Base-by-base conservation (phyloP, 1,140 invertebrate genomes). In the Drosophila erecta region DNA sequence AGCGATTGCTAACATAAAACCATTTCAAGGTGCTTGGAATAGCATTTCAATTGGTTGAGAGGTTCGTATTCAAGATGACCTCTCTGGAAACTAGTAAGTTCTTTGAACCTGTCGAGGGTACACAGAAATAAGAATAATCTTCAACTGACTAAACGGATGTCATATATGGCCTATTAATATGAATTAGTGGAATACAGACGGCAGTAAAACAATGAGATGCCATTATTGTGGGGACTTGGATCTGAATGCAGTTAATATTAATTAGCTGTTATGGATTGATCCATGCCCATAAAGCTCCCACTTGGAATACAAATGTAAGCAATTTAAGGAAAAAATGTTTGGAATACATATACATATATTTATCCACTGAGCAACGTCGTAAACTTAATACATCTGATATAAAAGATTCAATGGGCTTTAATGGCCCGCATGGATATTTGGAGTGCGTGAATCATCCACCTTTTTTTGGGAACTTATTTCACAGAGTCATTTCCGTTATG, bases 341-440 rank as follows among this genome's bases (percentile, higher is more conserved):
- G 27, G 7, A 8, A 14, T 10, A 35, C 33, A 35, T 35, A 11
- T 35, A 3, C 11, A 0, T 35, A 12, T 35, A 35, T 11, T 10
- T 10, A 35, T 35, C 10, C 53, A 11, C 37, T 12, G 24, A 49
- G 4, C 8, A 22, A 12, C 40, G 6, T 30, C 40, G 44, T 41
- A 41, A 66, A 50, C 17, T 33, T 27, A 15, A 64, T 64, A 47
- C 46, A 47, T 35, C 14, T 50, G 59, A 38, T 49, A 66, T 65
- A 49, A 66, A 38, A 47, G 43, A 47, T 33, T 64, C 12, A 10
- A 11, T 12, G 14, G 15, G 4, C 37, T 15, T 27, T 33, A 69
- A n/a, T 56, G 33, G 30, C 41, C 64, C 64, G 66, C 66, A 70
- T 70, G 66, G 17, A 35, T 70, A 69, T 69, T 69, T 69, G 22